Evolutionary conservation across 2,113 vertebrate genomes (phyloP).

Genomic region (Labrus mixtus): DNA sequence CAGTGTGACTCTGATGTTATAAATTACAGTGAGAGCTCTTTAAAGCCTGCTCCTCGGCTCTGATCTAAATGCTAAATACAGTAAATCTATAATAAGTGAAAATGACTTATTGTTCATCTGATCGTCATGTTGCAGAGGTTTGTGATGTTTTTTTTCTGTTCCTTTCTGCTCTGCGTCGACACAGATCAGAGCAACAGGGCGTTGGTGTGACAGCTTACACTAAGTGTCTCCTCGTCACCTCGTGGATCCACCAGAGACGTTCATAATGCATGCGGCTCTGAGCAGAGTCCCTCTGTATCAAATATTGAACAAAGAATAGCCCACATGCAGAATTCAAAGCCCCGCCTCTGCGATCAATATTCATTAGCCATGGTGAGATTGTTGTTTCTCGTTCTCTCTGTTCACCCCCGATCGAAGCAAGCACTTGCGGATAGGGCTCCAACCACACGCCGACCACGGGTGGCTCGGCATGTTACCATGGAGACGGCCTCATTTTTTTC

Average conservation of each 20-base stretch:
- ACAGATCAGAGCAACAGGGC: conserved; percentile 41
- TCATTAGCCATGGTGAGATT: conserved; percentile 63
- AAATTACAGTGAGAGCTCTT: conserved; percentile 9
- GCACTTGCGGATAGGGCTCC: conserved; percentile 51
- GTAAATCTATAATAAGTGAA: not conserved
- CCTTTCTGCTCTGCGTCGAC: not conserved
- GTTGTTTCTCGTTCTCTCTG: conserved; percentile 51
- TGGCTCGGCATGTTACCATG: conserved; percentile 78
- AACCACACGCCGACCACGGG: conserved; percentile 66
- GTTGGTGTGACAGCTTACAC: conserved; percentile 42
- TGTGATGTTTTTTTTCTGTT: not conserved
- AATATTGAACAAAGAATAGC: conserved; percentile 71
- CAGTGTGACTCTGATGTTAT: conserved; percentile 6
- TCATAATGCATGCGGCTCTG: conserved; percentile 48
- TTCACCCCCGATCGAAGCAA: conserved; percentile 58
- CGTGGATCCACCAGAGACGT: conserved; percentile 45
- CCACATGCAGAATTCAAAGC: conserved; percentile 58
- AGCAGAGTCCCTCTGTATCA: conserved; percentile 47
- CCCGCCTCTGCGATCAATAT: conserved; percentile 73
- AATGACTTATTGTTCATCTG: not conserved
- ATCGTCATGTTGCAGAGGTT: not conserved
- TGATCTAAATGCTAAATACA: not conserved
- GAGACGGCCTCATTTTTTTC: conserved; percentile 82
- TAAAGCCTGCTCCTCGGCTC: not conserved
- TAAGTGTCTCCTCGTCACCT: conserved; percentile 56